phyloP scores from a whole-genome alignment of 2,888 invertebrate genomes.

The Mechanitis messenoides region DNA sequence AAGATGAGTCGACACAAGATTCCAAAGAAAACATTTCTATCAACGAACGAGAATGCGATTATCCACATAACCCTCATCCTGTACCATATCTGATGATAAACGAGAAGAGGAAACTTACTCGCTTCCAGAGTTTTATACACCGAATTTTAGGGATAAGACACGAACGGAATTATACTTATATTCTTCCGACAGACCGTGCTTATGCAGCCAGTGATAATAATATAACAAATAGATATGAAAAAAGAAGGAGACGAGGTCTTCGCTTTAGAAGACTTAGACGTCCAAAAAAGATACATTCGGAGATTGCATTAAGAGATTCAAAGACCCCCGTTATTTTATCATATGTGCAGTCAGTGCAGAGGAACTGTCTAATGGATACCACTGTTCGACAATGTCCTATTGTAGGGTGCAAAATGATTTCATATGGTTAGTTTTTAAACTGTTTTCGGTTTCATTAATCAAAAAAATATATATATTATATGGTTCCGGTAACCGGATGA shows the following conservation, averaged over 20 bases:
- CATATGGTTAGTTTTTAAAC: constrained; percentile 46
- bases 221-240: constrained; percentile 41
- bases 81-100: constrained; percentile 41
- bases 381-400: constrained; percentile 62
- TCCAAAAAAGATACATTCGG: constrained; percentile 53
- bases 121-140: constrained; percentile 59
- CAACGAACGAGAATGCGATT: constrained; percentile 32
- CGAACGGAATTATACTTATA: constrained; percentile 38
- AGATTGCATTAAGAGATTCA: constrained; percentile 42
- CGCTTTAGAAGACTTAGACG: constrained; percentile 49
- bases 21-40: constrained; percentile 36
- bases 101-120: constrained; percentile 45
- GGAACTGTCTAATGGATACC: constrained; percentile 53
- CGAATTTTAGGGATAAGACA: constrained; percentile 52
- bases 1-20: constrained; percentile 36
- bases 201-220: constrained; percentile 59
- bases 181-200: constrained; percentile 37
- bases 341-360: constrained; percentile 58
- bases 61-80: constrained; percentile 24
- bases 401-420: constrained; percentile 53
- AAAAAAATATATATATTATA: too few species aligned
- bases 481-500: too few species aligned
- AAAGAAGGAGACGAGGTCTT: constrained; percentile 34
- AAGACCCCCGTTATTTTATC: constrained; percentile 50
- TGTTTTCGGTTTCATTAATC: not conserved